Conservation (phyloP, 2,113 vertebrate species). For the Archilochus colubris region DNA sequence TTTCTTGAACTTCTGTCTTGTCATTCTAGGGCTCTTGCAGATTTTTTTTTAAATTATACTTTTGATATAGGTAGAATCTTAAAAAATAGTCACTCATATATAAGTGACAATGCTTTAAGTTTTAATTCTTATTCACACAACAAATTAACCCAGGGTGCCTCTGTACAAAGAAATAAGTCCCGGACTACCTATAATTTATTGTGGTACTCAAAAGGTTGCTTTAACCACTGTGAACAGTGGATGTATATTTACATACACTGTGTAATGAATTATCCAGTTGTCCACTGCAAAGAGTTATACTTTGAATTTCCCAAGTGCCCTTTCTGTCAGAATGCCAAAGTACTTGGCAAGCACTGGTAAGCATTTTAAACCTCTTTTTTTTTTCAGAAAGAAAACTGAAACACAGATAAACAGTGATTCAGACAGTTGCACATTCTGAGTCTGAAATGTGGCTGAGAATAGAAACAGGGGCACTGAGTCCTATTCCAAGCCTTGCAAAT, state of each 20-base stretch:
- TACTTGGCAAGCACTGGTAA: not conserved
- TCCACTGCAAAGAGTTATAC: not conserved
- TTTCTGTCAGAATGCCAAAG: not conserved
- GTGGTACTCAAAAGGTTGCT: not conserved
- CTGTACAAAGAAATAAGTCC: not conserved
- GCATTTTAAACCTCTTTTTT: not conserved
- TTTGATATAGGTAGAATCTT: not conserved
- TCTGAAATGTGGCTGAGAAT: not conserved
- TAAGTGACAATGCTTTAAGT: not conserved
- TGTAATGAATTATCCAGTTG: not conserved
- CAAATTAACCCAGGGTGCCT: not conserved
- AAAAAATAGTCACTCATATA: not conserved
- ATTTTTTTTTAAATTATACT: not conserved
- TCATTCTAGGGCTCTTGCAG: not conserved
- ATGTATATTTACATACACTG: not conserved
- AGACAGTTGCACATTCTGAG: not conserved
- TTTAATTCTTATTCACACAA: not conserved
- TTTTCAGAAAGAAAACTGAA: not conserved
- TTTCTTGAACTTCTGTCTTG: not conserved
- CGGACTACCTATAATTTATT: not conserved
- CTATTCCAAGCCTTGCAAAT: not conserved
- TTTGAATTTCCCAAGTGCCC: not conserved
- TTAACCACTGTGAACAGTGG: not conserved
- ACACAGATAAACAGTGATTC: not conserved
- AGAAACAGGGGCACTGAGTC: not conserved